Base-by-base conservation (phyloP, 2,797 vertebrate species). In the Orientallactaga sibirica region DNA sequence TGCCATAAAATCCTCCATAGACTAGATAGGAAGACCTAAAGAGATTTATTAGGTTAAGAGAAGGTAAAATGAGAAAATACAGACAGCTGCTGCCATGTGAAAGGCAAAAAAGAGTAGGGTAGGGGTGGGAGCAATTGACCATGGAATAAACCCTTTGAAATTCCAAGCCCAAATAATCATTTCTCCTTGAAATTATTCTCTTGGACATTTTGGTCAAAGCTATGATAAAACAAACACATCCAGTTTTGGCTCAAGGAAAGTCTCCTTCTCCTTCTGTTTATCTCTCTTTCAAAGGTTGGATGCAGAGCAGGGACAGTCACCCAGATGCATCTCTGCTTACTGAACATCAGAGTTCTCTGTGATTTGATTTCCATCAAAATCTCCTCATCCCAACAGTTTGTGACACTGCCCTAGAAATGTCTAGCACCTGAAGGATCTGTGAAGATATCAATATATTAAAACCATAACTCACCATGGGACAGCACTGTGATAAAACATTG, bases 381-480 rank as follows among this genome's bases (percentile, higher is more conserved):
- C 20, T 78, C 48, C 22, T 77, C 11, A 10, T 29, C 8, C 10
- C 22, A 62, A 5, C 15, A 5, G 9, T 55, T 41, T 7, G 19
- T 75, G 0, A 71, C 3, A 7, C 18, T 74, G 52, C 5, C 25
- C 14, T 41, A 58, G 76, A 92, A 48, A 22, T 82, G 95, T 88
- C 73, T 94, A 41, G 55, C 2, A 37, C 77, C 20, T 9, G 62
- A 80, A 93, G 55, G 41, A 73, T 93, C 67, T 37, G 52, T 83
- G 88, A 90, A 94, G 93, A 95, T 41, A 93, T 88, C 80, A 79
- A 90, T 41, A 12, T 22, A 33, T 52, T 11, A 55, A 93, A 86
- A 37, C 41, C 43, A 29, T 92, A 91, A 94, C 66, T 96, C 91
- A 91, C 22, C 16, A 37, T 92, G 83, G 95, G 86, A 83, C 86